Base-by-base conservation (phyloP, 2,888 invertebrate species). In the Drosophila merina region DNA sequence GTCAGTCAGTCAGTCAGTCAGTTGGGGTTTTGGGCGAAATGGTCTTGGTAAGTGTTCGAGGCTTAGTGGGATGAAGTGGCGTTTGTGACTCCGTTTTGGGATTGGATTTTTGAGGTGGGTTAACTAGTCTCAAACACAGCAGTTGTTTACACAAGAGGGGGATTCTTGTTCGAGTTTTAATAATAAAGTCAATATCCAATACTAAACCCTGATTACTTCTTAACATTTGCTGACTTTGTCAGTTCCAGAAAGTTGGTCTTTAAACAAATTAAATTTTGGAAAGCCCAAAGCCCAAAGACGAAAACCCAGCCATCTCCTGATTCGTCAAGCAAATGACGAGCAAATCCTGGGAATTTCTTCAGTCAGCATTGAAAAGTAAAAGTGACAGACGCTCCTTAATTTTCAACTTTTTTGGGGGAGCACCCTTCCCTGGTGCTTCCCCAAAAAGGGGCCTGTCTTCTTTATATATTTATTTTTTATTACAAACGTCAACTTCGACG, bases 361-460 rank as follows among this genome's bases (percentile, higher is more conserved):
- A 64, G 45, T 45, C 62, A 84, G 67, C 67, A 77, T 74, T 69
- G 55, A 67, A 74, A 72, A 72, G 74, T 55, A 72, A 82, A 85
- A 82, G 81, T 87, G 81, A 79, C 86, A 82, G 88, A 69, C 72
- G 72, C 60, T 64, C 72, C 84, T 84, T 86, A 87, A 82, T 87
- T 87, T 82, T 79, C 76, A 82, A 82, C 86, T 87, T 75, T 83
- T 63, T 60, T 56, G 51, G 30, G 52, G 7, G 20, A 20, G 20
- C 14, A 8, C 10, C 7, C 12, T 4, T 14, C 20, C 6, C 9
- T 9, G 5, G 3, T 4, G 25, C 25, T 4, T 47, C 10, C n/a
- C 8, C 3, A 55, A 40, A 42, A 12, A 28, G 33, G 31, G 31
- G 45, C 55, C 51, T 54, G 66, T 64, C 30, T 67, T 70, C 59